Base-by-base conservation (phyloP, 2,113 vertebrate species). In the Seriola rivoliana region DNA sequence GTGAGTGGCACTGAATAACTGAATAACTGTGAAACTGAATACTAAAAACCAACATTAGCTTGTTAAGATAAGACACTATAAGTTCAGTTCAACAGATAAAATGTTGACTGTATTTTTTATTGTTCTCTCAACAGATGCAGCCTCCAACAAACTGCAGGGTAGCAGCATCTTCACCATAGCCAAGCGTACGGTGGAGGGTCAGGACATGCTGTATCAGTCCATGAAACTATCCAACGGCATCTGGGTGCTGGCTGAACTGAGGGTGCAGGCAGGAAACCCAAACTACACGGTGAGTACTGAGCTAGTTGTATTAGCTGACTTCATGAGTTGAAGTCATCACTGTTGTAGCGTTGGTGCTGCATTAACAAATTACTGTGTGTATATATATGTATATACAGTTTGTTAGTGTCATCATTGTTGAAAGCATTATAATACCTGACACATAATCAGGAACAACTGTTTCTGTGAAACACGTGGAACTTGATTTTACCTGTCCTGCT, bases 161-260 rank as follows among this genome's bases (percentile, higher is more conserved):
- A 98, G 96, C 93, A 98, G 98, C 91, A 94, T 99, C 86, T 99
- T 98, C 95, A 99, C 98, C 62, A 95, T 99, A 0, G 98, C 98
- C 81, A 99, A 97, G 95, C 95, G 98, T 64, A 99, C 96, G 0
- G 97, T 99, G 86, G 98, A 99, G 34, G 95, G 96, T 29, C 98
- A 99, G 88, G 98, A 99, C 94, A 98, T 99, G 97, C 96, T 99
- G n/a, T 99, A 99, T 93, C 98, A 98, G 92, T 98, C 97, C 57
- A 95, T 98, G 87, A 99, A 98, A 85, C 96, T 99, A 85, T 96
- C 96, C 93, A 99, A 99, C 0, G 96, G 97, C 89, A 99, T 99
- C 94, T 99, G 98, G 97, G 95, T 98, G 77, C 93, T 99, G 93
- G 96, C 96, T 0, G 98, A 99, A 91, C 96, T 99, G 13, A 95